phyloP scores from a whole-genome alignment of 2,113 vertebrate species.

The Xerus inauris region DNA sequence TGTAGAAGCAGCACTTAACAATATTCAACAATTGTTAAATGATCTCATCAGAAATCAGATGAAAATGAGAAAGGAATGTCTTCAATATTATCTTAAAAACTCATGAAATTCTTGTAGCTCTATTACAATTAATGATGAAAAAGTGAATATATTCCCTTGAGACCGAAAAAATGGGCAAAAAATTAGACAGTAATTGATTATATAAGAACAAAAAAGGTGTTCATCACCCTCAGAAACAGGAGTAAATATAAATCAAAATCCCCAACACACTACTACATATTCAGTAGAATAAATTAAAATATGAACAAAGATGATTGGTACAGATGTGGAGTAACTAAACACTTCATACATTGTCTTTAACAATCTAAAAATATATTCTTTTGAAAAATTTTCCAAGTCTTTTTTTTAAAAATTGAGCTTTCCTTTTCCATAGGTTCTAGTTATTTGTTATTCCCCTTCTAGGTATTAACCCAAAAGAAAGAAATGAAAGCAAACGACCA shows the following conservation, averaged over 20 bases:
- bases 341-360: no score
- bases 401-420: not conserved
- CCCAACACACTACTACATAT: not conserved
- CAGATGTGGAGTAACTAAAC: not conserved
- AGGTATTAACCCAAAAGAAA: not conserved
- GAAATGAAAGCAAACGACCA: not conserved
- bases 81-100: not conserved
- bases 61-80: not conserved
- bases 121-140: not conserved
- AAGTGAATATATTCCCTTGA: not conserved
- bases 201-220: not conserved
- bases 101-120: not conserved
- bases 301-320: no score
- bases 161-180: not conserved
- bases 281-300: not conserved
- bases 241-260: no score
- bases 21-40: not conserved
- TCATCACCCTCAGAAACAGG: no score
- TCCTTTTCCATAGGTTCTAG: not conserved
- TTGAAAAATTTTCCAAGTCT: no score
- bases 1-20: not conserved
- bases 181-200: not conserved
- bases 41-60: not conserved
- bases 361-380: not conserved
- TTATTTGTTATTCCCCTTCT: not conserved